These are phyloP conservation scores for crab-eating macaque (Macaca fascicularis) DNA, from an alignment of 2,113 vertebrate species.

Conservation along the genomic window T2T-MFA8v1.1 NC_088379.1:168892001-168892500, in stretches of 20 bases:
- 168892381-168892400: background rate
- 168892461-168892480: background rate
- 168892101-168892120: background rate
- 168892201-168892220: background rate
- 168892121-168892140: background rate
- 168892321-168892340: background rate
- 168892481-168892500: background rate
- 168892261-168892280: background rate
- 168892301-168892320: background rate
- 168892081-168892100: background rate
- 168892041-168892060: background rate
- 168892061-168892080: background rate
- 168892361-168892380: background rate
- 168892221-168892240: background rate
- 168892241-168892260: background rate
- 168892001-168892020: background rate
- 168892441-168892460: background rate
- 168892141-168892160: background rate
- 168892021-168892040: background rate
- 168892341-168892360: background rate
- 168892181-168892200: background rate
- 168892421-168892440: background rate
- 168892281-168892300: background rate
- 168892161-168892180: background rate
- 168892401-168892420: background rate